phyloP scores from a whole-genome alignment of 2,888 invertebrate species.

The Drosophila antonietae region DNA sequence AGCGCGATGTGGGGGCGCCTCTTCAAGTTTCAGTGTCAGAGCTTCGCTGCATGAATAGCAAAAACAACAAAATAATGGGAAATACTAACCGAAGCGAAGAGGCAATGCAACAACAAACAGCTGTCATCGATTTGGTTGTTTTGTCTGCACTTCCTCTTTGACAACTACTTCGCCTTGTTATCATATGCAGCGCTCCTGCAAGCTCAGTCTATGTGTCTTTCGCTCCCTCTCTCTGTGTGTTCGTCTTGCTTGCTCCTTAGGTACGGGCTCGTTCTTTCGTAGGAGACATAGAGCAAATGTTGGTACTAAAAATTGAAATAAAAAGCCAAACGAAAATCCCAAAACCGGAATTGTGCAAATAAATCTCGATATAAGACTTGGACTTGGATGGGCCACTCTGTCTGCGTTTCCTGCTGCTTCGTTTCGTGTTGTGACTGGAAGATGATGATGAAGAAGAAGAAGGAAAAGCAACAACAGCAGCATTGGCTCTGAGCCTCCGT shows the following conservation, averaged over 20 bases:
- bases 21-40: conserved; percentile 62
- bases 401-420: conserved; percentile 43
- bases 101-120: conserved; percentile 50
- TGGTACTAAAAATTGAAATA: conserved; percentile 66
- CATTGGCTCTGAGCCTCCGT: conserved; percentile 2
- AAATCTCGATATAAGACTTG: conserved; percentile 69
- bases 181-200: conserved; percentile 36
- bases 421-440: conserved; percentile 27
- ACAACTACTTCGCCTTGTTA: conserved; percentile 56
- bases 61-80: conserved; percentile 6
- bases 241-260: conserved; percentile 5
- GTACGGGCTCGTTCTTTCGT: conserved; percentile 30
- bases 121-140: conserved; percentile 56
- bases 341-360: conserved; percentile 80
- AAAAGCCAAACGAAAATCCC: conserved; percentile 58
- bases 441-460: neutral
- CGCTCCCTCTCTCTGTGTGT: neutral
- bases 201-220: neutral
- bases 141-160: conserved; percentile 50
- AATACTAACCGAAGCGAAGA: conserved; percentile 1
- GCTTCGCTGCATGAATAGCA: conserved; percentile 42
- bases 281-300: conserved; percentile 54
- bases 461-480: neutral
- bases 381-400: conserved; percentile 31
- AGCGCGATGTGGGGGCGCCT: conserved; percentile 61